Evolutionary conservation across 1,140 invertebrate genomes (phyloP).

Genomic region (Chionoecetes opilio): DNA sequence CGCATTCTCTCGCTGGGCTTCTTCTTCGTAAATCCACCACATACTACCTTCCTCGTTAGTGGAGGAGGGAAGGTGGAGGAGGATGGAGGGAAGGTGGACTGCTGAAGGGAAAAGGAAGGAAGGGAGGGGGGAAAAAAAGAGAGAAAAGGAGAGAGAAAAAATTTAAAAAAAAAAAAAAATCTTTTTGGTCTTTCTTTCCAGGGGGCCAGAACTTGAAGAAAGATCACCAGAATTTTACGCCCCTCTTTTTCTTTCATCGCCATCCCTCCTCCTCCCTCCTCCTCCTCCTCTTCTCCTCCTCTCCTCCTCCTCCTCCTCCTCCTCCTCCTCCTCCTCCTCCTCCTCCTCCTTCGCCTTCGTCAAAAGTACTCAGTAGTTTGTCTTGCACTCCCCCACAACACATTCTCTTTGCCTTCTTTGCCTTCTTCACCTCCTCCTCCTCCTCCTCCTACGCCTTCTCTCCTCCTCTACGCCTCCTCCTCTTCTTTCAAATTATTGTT

Average conservation of each 20-base stretch:
- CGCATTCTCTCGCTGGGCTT: background rate
- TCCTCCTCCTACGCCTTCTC: background rate
- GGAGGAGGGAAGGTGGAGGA: background rate
- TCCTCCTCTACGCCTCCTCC: background rate
- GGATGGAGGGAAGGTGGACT: background rate
- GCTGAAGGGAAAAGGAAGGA: background rate
- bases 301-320: background rate
- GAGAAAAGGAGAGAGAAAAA: background rate
- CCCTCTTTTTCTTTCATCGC: background rate
- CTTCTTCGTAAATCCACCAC: background rate
- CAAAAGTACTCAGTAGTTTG: background rate
- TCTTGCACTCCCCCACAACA: background rate
- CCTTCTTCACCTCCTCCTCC: background rate
- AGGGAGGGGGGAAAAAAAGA: background rate
- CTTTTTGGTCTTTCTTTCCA: background rate
- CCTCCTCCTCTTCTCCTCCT: background rate
- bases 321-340: background rate
- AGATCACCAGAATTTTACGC: background rate
- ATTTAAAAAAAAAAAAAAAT: background rate
- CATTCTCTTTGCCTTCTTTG: background rate
- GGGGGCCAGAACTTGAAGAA: too few species aligned
- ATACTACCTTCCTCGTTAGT: conserved; percentile 24
- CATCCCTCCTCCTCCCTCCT: background rate
- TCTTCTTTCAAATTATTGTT: background rate
- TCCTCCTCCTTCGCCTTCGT: too few species aligned